phyloP scores from a whole-genome alignment of 2,113 vertebrate genomes.

The Holacanthus passer region DNA sequence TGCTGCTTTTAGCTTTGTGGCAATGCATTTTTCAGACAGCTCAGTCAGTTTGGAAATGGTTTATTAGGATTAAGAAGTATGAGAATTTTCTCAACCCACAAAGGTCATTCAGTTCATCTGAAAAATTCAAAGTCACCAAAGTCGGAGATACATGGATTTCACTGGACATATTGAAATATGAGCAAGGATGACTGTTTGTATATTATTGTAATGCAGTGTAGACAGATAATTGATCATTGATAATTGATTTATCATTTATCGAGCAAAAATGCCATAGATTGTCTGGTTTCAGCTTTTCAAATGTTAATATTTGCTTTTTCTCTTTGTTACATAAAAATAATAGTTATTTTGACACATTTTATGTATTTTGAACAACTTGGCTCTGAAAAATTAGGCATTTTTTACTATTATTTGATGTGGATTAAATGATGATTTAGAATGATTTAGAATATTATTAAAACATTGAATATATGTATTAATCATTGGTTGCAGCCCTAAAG shows the following conservation, averaged over 20 bases:
- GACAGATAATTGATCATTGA: neutral
- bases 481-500: neutral
- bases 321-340: neutral
- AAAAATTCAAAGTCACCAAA: neutral
- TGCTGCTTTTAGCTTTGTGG: neutral
- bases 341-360: neutral
- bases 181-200: neutral
- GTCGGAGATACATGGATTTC: neutral
- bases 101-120: neutral
- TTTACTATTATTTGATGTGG: neutral
- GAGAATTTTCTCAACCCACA: neutral
- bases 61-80: neutral
- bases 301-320: neutral
- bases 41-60: neutral
- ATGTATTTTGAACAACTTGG: too few relatives aligned
- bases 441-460: neutral
- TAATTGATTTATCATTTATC: neutral
- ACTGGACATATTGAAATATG: neutral
- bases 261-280: neutral
- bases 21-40: neutral
- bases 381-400: too few relatives aligned
- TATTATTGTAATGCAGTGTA: neutral
- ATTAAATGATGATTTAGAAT: too few relatives aligned
- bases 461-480: neutral
- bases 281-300: neutral